Evolutionary conservation across 1,140 invertebrate genomes (phyloP).

Genomic region (Sesamia nonagrioides): DNA sequence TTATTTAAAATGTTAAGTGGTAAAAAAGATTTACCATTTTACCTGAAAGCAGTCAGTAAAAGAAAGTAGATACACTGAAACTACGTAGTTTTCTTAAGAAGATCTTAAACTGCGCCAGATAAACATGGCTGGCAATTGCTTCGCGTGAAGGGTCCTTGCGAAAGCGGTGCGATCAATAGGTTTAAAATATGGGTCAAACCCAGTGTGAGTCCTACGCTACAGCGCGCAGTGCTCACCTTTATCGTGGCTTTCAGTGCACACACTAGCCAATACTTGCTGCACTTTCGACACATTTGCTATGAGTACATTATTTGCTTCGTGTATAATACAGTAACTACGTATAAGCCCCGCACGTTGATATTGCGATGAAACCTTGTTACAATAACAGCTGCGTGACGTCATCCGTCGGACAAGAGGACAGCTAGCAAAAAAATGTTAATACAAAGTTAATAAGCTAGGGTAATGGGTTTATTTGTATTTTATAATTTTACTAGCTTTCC

Average conservation of each 20-base stretch:
- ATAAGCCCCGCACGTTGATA: too few relatives aligned
- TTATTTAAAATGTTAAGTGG: too few relatives aligned
- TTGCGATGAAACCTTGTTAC: too few relatives aligned
- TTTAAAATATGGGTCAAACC: conserved; percentile 60
- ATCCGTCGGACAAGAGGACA: too few relatives aligned
- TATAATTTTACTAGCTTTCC: too few relatives aligned
- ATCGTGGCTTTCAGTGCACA: background rate
- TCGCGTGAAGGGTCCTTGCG: conserved; percentile 46
- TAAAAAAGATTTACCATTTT: background rate
- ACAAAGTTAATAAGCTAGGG: too few relatives aligned
- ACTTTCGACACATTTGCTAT: conserved; percentile 4
- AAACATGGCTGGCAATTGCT: conserved; percentile 48
- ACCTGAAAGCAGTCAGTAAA: too few relatives aligned
- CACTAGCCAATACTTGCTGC: conserved; percentile 6
- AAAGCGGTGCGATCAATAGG: conserved; percentile 55
- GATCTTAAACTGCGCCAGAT: conserved; percentile 35
- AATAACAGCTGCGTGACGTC: too few relatives aligned
- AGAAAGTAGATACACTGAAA: too few relatives aligned
- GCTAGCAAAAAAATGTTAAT: too few relatives aligned
- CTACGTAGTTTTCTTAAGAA: too few relatives aligned
- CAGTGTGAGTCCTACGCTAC: conserved; percentile 37
- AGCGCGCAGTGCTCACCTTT: conserved; percentile 22
- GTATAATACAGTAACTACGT: background rate
- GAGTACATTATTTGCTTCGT: conserved; percentile 1
- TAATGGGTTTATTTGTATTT: too few relatives aligned